Base-by-base conservation (phyloP, 2,113 vertebrate species). In the Megalops atlanticus region DNA sequence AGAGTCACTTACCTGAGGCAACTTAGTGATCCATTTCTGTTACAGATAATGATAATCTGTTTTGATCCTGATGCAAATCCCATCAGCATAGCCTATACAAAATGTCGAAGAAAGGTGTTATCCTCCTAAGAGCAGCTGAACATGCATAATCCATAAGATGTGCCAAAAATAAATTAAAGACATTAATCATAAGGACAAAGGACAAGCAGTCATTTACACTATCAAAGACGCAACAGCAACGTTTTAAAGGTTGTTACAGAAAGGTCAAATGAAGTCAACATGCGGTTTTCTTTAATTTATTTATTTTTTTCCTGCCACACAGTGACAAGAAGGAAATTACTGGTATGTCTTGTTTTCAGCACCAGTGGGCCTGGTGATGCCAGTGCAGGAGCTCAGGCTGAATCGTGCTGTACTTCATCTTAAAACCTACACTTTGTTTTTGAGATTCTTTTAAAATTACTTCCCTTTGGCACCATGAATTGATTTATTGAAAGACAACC, bases 171-270 rank as follows among this genome's bases (percentile, higher is more conserved):
- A 89, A 88, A 91, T 88, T 84, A 88, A 86, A 88, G 82, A 52
- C 84, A 89, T 93, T 90, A 88, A 89, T 92, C 87, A 87, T 82
- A 87, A 85, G 89, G 89, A 87, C 83, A 87, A 91, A 81, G 85
- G 84, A 89, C 84, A 85, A 36, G 35, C 21, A 45, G 80, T 74
- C 77, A 76, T 74, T 69, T 45, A 24, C 58, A 81, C 54, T 27
- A 68, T 54, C 68, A 27, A 80, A 72, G 78, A 71, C 35, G 35
- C 35, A 77, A 21, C 68, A 80, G n/a, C n/a, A 78, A 43, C 39
- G 18, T 39, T 69, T 68, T 24, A 78, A n/a, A 64, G n/a, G 77
- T 78, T 68, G 54, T 41, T 64, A 64, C 38, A 78, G n/a, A 40
- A 78, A 78, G 77, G 77, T 68, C 54, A 68, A 18, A 58, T 31